phyloP scores from a whole-genome alignment of 2,888 invertebrate species.

The Rotaria magnacalcarata region DNA sequence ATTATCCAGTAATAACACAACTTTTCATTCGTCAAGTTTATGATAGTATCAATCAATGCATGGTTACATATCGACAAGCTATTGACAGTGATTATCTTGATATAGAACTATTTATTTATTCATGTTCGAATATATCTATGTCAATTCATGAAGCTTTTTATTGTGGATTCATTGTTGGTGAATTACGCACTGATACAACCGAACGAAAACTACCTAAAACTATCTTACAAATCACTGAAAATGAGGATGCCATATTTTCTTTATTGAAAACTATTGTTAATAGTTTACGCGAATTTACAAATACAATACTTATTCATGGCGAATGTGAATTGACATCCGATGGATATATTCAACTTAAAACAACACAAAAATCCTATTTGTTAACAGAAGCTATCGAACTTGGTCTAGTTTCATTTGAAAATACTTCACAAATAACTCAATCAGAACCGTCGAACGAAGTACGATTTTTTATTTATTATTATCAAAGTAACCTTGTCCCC shows the following conservation, averaged over 20 bases:
- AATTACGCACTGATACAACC: background rate
- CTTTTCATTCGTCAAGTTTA: background rate
- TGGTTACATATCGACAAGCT: background rate
- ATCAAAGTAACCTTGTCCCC: too few relatives aligned
- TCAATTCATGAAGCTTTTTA: background rate
- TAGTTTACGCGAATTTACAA: background rate
- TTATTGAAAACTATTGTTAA: background rate
- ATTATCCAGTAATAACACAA: background rate
- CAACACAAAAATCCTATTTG: background rate
- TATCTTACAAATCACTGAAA: background rate
- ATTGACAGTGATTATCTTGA: background rate
- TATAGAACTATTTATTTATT: background rate
- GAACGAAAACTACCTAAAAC: background rate
- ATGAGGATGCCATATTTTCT: background rate
- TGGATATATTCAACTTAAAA: background rate
- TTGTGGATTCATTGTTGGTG: background rate
- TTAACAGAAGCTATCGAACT: background rate
- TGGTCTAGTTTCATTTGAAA: background rate
- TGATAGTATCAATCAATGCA: background rate
- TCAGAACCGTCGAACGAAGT: background rate
- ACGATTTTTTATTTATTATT: too few relatives aligned
- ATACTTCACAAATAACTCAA: background rate
- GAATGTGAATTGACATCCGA: background rate
- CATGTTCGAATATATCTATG: background rate
- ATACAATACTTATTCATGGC: background rate